Percentiles rank a stretch among this genome's conserved stretches.
These are phyloP conservation scores for Drosophila santomea DNA, from an alignment of 1,140 invertebrate genomes.

Conservation along the genomic window DNA sequence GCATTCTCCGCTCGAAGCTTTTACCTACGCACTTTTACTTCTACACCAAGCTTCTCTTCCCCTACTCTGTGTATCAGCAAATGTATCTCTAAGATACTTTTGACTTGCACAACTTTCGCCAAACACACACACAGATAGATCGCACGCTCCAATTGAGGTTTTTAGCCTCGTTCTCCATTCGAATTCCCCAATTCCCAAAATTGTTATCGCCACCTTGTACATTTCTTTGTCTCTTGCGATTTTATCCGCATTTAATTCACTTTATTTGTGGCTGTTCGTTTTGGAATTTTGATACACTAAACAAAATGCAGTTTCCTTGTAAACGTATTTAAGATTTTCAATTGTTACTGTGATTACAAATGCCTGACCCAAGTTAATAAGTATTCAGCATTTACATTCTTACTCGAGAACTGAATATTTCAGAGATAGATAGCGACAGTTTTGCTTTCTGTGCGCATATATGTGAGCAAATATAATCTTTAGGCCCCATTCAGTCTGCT, in stretches of 20 bases:
- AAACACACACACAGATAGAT: conserved; percentile 41
- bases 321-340: too few species aligned
- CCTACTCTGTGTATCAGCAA: not conserved
- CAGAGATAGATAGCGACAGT: too few species aligned
- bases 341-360: not conserved
- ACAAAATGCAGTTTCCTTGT: not conserved
- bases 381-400: not conserved
- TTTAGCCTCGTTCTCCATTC: conserved; percentile 38
- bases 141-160: conserved; percentile 73
- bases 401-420: not conserved
- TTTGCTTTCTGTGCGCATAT: conserved; percentile 4
- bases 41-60: conserved; percentile 11
- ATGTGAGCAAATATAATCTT: conserved; percentile 7
- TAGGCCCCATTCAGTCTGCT: conserved; percentile 54
- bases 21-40: conserved; percentile 80
- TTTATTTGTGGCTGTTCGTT: conserved; percentile 34
- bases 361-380: not conserved
- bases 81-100: conserved; percentile 15
- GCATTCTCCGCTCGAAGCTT: conserved; percentile 56
- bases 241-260: conserved; percentile 42
- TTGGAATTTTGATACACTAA: conserved; percentile 1
- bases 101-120: conserved; percentile 64
- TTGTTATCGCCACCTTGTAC: conserved; percentile 42
- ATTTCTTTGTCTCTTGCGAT: conserved; percentile 33
- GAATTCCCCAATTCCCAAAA: conserved; percentile 40